A percentile compares a stretch with the other conserved stretches of the same genome.
These are phyloP conservation scores for Oryzias woworae DNA, from an alignment of 2,113 vertebrate species.

Conservation along the genomic window DNA sequence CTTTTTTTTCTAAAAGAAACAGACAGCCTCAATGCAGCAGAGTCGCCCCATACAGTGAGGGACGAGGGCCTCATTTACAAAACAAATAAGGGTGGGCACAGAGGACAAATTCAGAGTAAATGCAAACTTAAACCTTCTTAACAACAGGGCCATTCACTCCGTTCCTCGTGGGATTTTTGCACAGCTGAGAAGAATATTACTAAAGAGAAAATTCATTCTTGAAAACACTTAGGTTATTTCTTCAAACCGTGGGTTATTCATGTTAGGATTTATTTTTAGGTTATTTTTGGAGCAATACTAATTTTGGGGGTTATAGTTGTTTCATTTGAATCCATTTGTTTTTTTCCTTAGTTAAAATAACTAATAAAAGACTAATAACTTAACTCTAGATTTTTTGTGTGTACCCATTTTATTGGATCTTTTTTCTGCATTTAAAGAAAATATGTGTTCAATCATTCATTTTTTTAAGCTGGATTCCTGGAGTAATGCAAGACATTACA, in stretches of 20 bases:
- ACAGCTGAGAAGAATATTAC: constrained; percentile 1
- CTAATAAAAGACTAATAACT: no score
- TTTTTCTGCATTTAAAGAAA: not conserved
- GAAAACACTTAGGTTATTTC: no score
- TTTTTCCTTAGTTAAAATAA: no score
- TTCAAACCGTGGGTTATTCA: no score
- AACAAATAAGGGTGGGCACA: constrained; percentile 69
- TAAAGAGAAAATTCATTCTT: not conserved
- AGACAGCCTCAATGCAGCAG: constrained; percentile 19
- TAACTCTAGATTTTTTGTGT: no score
- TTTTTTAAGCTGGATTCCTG: constrained; percentile 14
- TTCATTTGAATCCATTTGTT: no score
- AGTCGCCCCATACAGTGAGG: constrained; percentile 35
- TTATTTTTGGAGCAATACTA: no score
- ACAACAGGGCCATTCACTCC: constrained; percentile 51
- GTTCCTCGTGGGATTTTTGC: constrained; percentile 21
- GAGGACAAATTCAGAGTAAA: constrained; percentile 48
- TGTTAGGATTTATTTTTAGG: no score
- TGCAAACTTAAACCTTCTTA: constrained; percentile 54
- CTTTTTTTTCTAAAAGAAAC: not conserved
- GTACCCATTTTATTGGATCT: no score
- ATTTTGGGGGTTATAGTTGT: no score
- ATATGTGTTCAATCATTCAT: constrained; percentile 16
- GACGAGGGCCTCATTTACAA: constrained; percentile 74
- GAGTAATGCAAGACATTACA: constrained; percentile 31